phyloP scores from a whole-genome alignment of 2,888 invertebrate genomes.

The Agrochola litura region DNA sequence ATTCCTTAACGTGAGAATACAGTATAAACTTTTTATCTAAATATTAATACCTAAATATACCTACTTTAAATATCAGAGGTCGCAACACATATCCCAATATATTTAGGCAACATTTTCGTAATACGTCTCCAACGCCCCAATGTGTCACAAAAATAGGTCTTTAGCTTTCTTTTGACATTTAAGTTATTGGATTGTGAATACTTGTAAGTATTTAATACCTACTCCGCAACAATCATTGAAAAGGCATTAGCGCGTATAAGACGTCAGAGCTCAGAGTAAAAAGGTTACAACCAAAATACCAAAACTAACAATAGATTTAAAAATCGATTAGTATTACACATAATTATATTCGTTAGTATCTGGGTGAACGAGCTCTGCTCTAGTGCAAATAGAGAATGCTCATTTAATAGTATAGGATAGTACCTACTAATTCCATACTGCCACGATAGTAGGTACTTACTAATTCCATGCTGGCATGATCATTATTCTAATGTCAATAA shows the following conservation, averaged over 20 bases:
- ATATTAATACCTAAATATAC: background rate
- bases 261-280: background rate
- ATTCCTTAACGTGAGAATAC: background rate
- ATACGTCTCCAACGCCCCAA: slow-evolving; percentile 2
- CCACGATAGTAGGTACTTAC: too few relatives aligned
- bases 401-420: too few relatives aligned
- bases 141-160: slow-evolving; percentile 17
- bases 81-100: background rate
- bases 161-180: slow-evolving; percentile 40
- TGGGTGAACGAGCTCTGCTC: too few relatives aligned
- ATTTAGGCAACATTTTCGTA: slow-evolving; percentile 20
- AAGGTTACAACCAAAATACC: slow-evolving; percentile 22
- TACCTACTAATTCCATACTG: too few relatives aligned
- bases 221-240: slow-evolving; percentile 13
- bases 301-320: slow-evolving; percentile 15
- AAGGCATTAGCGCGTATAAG: slow-evolving; percentile 28
- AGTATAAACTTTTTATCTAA: background rate
- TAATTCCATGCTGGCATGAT: too few relatives aligned
- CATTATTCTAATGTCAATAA: too few relatives aligned
- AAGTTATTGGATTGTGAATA: slow-evolving; percentile 25
- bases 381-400: too few relatives aligned
- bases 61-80: background rate
- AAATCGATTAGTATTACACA: slow-evolving; percentile 18
- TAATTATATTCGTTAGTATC: too few relatives aligned
- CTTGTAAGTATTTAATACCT: background rate